Evolutionary conservation across 2,797 vertebrate genomes (phyloP).

Genomic region (Cyprinella venusta): DNA sequence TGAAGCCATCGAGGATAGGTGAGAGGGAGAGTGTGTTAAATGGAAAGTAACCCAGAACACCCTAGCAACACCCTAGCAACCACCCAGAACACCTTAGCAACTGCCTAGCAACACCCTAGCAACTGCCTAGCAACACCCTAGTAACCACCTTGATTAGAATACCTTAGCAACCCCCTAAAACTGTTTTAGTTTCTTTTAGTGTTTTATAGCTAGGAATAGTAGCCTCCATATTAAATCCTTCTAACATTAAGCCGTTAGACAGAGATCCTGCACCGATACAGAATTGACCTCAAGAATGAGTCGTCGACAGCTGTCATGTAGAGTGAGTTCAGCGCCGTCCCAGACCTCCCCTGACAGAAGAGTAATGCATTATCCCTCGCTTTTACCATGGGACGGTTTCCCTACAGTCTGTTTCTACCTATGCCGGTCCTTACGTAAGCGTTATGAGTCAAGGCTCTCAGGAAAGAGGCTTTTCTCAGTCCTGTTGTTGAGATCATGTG

Average conservation of each 20-base stretch:
- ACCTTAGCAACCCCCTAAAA: too few species aligned
- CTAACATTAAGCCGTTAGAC: background rate
- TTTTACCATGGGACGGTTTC: conserved; percentile 25
- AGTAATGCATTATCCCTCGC: conserved; percentile 24
- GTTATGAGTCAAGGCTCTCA: background rate
- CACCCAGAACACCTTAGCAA: too few species aligned
- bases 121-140: too few species aligned
- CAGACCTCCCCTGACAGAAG: conserved; percentile 27
- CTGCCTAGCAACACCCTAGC: too few species aligned
- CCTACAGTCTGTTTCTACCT: conserved; percentile 17
- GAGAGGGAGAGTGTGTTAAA: too few species aligned
- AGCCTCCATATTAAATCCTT: background rate
- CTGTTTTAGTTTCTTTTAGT: background rate
- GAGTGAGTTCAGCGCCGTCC: conserved; percentile 59
- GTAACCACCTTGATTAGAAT: too few species aligned
- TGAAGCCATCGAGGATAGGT: too few species aligned
- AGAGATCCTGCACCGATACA: background rate
- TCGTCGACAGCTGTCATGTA: conserved; percentile 66
- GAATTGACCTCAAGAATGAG: conserved; percentile 25
- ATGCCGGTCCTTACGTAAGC: background rate
- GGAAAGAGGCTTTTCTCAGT: conserved; percentile 47
- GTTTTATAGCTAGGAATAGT: background rate
- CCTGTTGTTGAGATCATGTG: conserved; percentile 32
- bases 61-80: too few species aligned
- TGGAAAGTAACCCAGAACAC: too few species aligned